Evolutionary conservation across 2,888 invertebrate genomes (phyloP).

Genomic region (Chorisops tibialis): DNA sequence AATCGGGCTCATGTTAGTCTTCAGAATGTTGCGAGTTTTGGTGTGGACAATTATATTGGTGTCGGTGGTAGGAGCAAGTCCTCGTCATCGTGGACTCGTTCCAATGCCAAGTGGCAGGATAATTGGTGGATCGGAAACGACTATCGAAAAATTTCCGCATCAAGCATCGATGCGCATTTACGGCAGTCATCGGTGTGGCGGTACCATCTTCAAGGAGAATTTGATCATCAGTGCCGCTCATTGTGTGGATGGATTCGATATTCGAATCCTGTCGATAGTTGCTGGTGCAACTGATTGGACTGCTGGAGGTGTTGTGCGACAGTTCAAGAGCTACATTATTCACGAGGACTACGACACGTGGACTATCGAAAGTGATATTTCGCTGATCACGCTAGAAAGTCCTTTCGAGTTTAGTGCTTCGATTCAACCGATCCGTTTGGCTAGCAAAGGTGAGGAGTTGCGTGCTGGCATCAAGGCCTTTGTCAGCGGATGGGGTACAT

Average conservation of each 20-base stretch:
- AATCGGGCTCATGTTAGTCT: background rate
- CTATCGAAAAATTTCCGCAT: slow-evolving; percentile 21
- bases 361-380: slow-evolving; percentile 55
- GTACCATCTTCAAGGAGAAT: slow-evolving; percentile 53
- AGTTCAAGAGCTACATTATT: slow-evolving; percentile 48
- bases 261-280: background rate
- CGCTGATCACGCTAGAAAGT: slow-evolving; percentile 52
- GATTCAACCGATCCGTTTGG: slow-evolving; percentile 49
- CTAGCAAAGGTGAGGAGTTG: slow-evolving; percentile 34
- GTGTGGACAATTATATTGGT: background rate
- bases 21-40: background rate
- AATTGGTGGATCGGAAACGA: slow-evolving; percentile 27
- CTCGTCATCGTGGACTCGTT: background rate
- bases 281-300: slow-evolving; percentile 57
- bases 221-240: slow-evolving; percentile 56
- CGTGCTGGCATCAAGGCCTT: background rate
- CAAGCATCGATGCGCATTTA: slow-evolving; percentile 31
- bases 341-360: slow-evolving; percentile 52
- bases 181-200: slow-evolving; percentile 55
- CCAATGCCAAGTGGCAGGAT: slow-evolving; percentile 26
- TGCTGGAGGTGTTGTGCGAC: slow-evolving; percentile 37
- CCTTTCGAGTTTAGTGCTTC: slow-evolving; percentile 48
- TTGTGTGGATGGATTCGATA: slow-evolving; percentile 47
- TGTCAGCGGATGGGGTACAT: slow-evolving; percentile 28
- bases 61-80: background rate